Evolutionary conservation across 2,797 vertebrate species (phyloP), one percentile per base, ranked within the genome.

Genomic region (Melanotaenia boesemani): DNA sequence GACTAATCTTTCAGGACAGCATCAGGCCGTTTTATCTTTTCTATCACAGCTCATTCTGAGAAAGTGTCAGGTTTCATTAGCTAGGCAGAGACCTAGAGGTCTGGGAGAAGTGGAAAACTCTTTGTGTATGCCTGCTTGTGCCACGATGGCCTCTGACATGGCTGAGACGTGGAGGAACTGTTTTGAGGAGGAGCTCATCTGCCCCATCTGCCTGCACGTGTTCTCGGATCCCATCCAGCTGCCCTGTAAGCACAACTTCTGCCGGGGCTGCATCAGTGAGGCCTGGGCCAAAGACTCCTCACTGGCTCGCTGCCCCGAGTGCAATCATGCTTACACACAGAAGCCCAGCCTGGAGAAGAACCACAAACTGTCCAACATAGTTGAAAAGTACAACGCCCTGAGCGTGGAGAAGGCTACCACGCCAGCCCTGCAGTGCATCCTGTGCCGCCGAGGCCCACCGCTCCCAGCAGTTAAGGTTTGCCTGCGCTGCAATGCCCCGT

Each of bases 221-320:
- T 99, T 99, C 94, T 96, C 98, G 81, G 98, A 99, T 92, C 98
- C 98, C 12, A 97, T 99, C 89, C 98, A 99, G 93, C 95, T 99
- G 91, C 98, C 97, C 72, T 99, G 98, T 93, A 99, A 99, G 93
- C 98, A 99, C 96, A 99, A 99, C 96, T 99, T 99, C 93, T 99
- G 98, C 92, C 95, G 98, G 70, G 96, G 97, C 91, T 99, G 98
- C 94, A 99, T 99, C 81, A 96, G 97, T 71, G 98, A 99, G 93
- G 98, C 98, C 82, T 99, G 98, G 98, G 97, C 98, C 88, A 99
- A 99, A 92, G 98, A 99, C 84, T 94, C 96, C 46, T 94, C 96
- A 67, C 94, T 98, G 88, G 97, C 97, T 78, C 96, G 98, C 76
- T 99, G 98, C 93, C 98, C 98, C 0, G 98, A 99, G 93, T 99